phyloP scores from a whole-genome alignment of 2,797 vertebrate species.

The Sandelia bainsii region DNA sequence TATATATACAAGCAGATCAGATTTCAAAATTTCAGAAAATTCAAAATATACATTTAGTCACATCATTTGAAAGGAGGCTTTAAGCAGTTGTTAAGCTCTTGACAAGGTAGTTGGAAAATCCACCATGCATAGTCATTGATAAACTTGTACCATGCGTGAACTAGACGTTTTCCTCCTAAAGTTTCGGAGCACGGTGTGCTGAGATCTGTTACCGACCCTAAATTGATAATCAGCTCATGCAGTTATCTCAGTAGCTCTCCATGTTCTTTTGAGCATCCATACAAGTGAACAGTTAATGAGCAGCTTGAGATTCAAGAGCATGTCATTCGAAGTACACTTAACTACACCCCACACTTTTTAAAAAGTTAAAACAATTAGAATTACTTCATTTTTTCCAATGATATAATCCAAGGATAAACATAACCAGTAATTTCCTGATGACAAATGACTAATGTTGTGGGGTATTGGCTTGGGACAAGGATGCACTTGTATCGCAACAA shows the following conservation, averaged over 20 bases:
- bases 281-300: conserved; percentile 45
- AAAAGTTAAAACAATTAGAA: conserved; percentile 29
- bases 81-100: conserved; percentile 26
- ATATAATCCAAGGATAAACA: conserved; percentile 37
- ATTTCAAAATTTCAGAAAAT: no score
- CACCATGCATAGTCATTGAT: conserved; percentile 10
- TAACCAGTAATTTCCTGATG: conserved; percentile 40
- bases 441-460: conserved; percentile 51
- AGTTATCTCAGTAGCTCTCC: conserved; percentile 3
- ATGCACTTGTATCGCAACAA: conserved; percentile 67
- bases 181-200: conserved; percentile 21
- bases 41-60: neutral
- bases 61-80: neutral
- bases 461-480: conserved; percentile 54
- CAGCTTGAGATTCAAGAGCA: conserved; percentile 43
- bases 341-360: conserved; percentile 34
- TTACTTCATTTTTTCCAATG: conserved; percentile 41
- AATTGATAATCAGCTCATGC: conserved; percentile 38
- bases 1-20: no score
- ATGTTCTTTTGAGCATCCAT: conserved; percentile 37
- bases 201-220: conserved; percentile 34
- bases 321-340: conserved; percentile 47
- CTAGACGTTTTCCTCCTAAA: conserved; percentile 22
- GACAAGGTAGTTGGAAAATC: conserved; percentile 10
- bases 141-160: conserved; percentile 28